Percentiles rank a stretch among this genome's conserved stretches.
phyloP scores from a whole-genome alignment of 2,113 vertebrate genomes.

The Callipepla squamata region DNA sequence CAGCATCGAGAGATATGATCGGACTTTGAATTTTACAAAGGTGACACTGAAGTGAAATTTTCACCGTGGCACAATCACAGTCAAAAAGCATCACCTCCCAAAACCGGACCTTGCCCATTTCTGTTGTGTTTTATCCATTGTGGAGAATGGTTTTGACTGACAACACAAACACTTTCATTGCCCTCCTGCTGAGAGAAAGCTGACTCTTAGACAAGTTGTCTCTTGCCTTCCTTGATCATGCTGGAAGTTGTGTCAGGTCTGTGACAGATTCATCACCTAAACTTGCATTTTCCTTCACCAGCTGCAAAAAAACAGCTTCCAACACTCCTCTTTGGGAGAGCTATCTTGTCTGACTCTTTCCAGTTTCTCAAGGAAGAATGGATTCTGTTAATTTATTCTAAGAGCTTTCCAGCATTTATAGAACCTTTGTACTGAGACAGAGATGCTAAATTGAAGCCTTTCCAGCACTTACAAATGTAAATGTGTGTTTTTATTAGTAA shows the following conservation, averaged over 20 bases:
- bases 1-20: background rate
- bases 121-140: background rate
- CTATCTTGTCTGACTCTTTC: background rate
- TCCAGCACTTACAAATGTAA: background rate
- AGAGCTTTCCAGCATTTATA: background rate
- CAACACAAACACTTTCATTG: background rate
- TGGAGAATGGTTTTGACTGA: background rate
- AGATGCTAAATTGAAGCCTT: background rate
- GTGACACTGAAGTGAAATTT: background rate
- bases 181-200: background rate
- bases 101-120: background rate
- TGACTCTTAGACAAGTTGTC: background rate
- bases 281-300: background rate
- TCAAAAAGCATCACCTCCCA: background rate
- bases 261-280: background rate
- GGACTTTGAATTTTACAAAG: background rate
- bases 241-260: background rate
- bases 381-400: background rate
- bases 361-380: background rate
- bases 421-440: background rate
- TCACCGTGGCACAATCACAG: background rate
- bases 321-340: background rate
- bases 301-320: background rate
- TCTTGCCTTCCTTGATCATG: background rate
- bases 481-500: background rate